Evolutionary conservation across 2,888 invertebrate species (phyloP).

Genomic region (Phaedon cochleariae): DNA sequence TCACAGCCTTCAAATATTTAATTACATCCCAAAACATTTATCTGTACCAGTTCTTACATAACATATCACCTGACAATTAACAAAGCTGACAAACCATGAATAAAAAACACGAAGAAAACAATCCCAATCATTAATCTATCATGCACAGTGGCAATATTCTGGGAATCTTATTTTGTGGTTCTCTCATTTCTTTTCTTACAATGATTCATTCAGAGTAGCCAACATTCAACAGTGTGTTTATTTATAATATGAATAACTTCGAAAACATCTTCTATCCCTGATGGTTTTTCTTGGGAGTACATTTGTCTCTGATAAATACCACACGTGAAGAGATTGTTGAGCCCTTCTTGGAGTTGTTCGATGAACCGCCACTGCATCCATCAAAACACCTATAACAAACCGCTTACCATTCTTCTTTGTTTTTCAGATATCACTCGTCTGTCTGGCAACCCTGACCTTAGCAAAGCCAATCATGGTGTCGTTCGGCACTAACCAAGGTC

Average conservation of each 20-base stretch:
- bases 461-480: constrained; percentile 59
- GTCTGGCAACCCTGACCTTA: constrained; percentile 48
- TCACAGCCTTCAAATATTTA: constrained; percentile 1
- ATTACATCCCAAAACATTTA: background rate
- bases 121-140: background rate
- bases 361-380: background rate
- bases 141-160: background rate
- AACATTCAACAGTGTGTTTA: too few relatives aligned
- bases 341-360: too few relatives aligned
- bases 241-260: too few relatives aligned
- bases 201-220: too few relatives aligned
- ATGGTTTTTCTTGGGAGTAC: too few relatives aligned
- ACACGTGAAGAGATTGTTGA: too few relatives aligned
- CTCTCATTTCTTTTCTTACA: too few relatives aligned
- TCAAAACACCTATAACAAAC: background rate
- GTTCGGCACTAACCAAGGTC: constrained; percentile 60
- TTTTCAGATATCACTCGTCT: constrained; percentile 53
- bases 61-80: background rate
- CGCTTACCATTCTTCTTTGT: constrained; percentile 30
- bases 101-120: background rate
- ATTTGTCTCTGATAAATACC: too few relatives aligned
- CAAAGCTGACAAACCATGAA: constrained; percentile 4
- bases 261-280: too few relatives aligned
- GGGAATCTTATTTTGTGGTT: too few relatives aligned
- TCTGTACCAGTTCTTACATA: constrained; percentile 5